Evolutionary conservation across 2,888 invertebrate genomes (phyloP).

Genomic region (Subacronicta megacephala): DNA sequence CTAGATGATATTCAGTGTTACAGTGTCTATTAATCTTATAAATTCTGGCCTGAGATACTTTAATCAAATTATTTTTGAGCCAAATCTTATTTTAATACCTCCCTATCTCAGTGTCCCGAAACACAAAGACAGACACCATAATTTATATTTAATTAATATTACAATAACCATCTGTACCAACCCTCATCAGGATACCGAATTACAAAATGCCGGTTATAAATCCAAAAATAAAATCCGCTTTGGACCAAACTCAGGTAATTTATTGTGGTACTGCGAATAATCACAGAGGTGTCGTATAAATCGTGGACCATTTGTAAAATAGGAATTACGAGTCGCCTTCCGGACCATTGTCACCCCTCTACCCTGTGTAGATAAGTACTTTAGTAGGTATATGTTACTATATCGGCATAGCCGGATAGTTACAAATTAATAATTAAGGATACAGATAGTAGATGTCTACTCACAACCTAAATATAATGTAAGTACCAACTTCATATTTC

Average conservation of each 20-base stretch:
- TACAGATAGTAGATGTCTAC: background rate
- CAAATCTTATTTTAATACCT: no score
- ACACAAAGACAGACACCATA: conserved; percentile 24
- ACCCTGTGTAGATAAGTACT: conserved; percentile 54
- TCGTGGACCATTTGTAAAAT: conserved; percentile 88
- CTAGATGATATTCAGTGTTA: no score
- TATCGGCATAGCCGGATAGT: conserved; percentile 37
- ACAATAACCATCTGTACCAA: conserved; percentile 49
- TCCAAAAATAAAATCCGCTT: conserved; percentile 85
- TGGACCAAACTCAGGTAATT: conserved; percentile 83
- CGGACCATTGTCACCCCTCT: conserved; percentile 75
- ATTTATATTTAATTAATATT: conserved; percentile 54
- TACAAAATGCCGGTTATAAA: conserved; percentile 83
- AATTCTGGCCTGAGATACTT: background rate
- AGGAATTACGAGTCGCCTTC: conserved; percentile 83
- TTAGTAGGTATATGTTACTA: conserved; percentile 36
- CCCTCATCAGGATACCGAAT: conserved; percentile 64
- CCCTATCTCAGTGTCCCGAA: background rate
- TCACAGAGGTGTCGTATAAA: conserved; percentile 88
- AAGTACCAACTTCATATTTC: no score
- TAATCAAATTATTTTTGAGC: background rate
- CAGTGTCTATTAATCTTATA: no score
- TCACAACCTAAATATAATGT: no score
- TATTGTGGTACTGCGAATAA: conserved; percentile 85
- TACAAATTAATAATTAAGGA: conserved; percentile 23